Conservation (phyloP, 2,113 vertebrate genomes). For the Dissostichus mawsoni region DNA sequence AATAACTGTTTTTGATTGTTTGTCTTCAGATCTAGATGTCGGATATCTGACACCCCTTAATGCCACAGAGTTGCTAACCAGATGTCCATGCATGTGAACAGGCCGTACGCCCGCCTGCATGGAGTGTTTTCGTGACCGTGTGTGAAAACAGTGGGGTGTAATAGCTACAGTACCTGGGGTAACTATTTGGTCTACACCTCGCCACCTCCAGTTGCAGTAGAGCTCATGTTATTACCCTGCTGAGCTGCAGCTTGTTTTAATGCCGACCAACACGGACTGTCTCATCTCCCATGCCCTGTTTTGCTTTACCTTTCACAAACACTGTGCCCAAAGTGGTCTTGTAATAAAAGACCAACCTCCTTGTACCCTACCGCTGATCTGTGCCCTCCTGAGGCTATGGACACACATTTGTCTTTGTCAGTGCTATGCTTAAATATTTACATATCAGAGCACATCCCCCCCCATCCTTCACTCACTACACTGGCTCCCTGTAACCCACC, state of each 20-base stretch:
- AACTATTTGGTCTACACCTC: slow-evolving; percentile 70
- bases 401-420: slow-evolving; percentile 12
- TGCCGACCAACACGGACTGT: slow-evolving; percentile 13
- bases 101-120: slow-evolving; percentile 36
- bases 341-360: slow-evolving; percentile 48
- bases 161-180: slow-evolving; percentile 35
- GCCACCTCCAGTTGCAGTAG: slow-evolving; percentile 50
- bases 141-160: slow-evolving; percentile 16
- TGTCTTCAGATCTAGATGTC: slow-evolving; percentile 44
- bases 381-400: slow-evolving; percentile 55
- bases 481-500: too few species aligned
- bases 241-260: slow-evolving; percentile 47
- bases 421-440: slow-evolving; percentile 74
- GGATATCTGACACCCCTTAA: slow-evolving; percentile 49
- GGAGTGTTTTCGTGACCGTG: slow-evolving; percentile 11
- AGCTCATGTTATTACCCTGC: slow-evolving; percentile 60
- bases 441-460: neutral
- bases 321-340: slow-evolving; percentile 15
- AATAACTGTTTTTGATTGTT: slow-evolving; percentile 29
- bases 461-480: too few species aligned
- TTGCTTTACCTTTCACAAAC: slow-evolving; percentile 59
- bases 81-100: slow-evolving; percentile 47
- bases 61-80: slow-evolving; percentile 41
- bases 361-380: slow-evolving; percentile 11
- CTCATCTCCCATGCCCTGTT: slow-evolving; percentile 1